Evolutionary conservation across 2,797 vertebrate genomes (phyloP).

Genomic region (Rhynchotus rufescens): DNA sequence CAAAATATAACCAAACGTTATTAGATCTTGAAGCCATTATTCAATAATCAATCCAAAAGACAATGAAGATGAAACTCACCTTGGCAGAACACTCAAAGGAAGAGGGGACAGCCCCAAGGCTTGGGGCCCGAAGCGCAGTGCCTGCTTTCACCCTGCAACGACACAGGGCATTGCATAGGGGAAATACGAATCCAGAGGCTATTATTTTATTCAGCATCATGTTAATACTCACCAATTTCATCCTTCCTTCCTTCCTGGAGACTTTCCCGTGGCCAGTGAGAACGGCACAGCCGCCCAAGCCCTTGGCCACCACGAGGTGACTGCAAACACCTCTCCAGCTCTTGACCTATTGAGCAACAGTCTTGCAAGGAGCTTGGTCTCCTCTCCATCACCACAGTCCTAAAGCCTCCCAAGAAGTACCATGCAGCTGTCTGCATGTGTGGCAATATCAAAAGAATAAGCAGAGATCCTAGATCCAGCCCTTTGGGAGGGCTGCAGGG

Average conservation of each 20-base stretch:
- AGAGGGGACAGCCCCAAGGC: not conserved
- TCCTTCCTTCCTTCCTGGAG: not conserved
- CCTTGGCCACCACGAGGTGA: not conserved
- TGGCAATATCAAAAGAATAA: not conserved
- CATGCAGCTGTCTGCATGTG: not conserved
- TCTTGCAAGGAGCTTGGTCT: not conserved
- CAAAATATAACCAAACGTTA: not conserved
- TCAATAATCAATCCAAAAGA: not conserved
- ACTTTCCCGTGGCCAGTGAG: not conserved
- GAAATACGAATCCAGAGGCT: not conserved
- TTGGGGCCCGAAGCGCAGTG: not conserved
- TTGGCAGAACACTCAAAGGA: not conserved
- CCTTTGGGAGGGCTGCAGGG: fast-evolving
- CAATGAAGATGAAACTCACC: not conserved
- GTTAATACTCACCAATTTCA: not conserved
- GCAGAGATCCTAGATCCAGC: not conserved
- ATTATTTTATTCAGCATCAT: not conserved
- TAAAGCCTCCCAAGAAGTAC: not conserved
- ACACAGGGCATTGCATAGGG: not conserved
- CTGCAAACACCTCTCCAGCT: not conserved
- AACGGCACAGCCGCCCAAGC: not conserved
- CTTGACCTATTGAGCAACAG: not conserved
- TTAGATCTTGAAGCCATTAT: not conserved
- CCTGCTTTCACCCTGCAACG: not conserved
- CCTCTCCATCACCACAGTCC: not conserved